Percentiles rank a stretch among this genome's conserved stretches.
These are phyloP conservation scores for Apus apus DNA, from an alignment of 2,113 vertebrate species.

Conservation along the genomic window DNA sequence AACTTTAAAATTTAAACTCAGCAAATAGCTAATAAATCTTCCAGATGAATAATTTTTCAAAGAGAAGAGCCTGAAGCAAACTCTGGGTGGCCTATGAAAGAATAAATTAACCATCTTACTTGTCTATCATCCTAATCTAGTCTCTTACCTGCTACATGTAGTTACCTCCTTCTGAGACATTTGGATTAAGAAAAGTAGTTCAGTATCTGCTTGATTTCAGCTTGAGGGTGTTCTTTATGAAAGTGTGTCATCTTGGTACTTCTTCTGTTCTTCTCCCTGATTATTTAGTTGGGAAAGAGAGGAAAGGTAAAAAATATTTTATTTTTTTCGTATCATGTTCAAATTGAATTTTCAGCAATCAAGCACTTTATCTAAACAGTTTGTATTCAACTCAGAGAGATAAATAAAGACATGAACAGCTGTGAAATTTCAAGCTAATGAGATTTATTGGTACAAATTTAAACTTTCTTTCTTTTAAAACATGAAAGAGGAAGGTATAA, in stretches of 20 bases:
- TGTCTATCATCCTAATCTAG: neutral
- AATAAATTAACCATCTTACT: neutral
- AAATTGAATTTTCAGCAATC: neutral
- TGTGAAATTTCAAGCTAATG: neutral
- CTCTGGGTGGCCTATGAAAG: neutral
- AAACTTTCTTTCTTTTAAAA: neutral
- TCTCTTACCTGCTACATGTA: constrained; percentile 4
- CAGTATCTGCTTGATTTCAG: neutral
- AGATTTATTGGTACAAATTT: neutral
- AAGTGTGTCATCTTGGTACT: neutral
- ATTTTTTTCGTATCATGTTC: neutral
- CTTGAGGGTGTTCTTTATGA: neutral
- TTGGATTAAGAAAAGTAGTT: neutral
- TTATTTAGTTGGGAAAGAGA: neutral
- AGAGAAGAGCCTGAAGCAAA: constrained; percentile 10
- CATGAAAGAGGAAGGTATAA: neutral
- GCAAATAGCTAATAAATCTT: constrained; percentile 51
- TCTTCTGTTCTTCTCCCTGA: neutral
- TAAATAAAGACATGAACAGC: neutral
- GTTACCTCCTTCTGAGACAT: neutral
- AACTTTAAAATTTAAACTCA: constrained; percentile 32
- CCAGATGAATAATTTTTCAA: neutral
- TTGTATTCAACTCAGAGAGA: neutral
- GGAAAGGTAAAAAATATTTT: neutral
- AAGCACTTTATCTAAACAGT: neutral